Base-by-base conservation (phyloP, 1,140 invertebrate genomes). In the Ericerus pela region DNA sequence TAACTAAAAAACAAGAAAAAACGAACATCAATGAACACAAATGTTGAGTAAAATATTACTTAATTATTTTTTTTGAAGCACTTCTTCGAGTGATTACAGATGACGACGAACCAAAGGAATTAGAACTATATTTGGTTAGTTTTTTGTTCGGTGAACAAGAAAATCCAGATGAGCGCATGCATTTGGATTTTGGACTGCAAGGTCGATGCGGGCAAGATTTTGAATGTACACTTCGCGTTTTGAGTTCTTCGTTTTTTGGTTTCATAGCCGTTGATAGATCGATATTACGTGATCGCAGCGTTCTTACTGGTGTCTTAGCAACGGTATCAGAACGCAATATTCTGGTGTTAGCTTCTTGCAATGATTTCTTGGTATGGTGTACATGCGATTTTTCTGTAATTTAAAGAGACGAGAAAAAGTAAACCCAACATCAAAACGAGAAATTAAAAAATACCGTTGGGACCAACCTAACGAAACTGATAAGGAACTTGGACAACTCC, bases 211-310 rank as follows among this genome's bases (percentile, higher is more conserved):
- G 16, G 20, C 41, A 47, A 5, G 41, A 47, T 47, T 47, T 47
- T 8, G 41, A 47, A 24, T 22, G 41, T 24, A 20, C 18, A 2
- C 37, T 54, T 5, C 4, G 6, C 3, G 53, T 10, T 24, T 33
- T 54, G 20, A 31, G 16, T 11, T 33, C 29, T 12, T 54, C 53
- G 27, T 5, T 30, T 31, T 54, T 30, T 36, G 29, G 53, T 14
- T 54, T 31, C 4, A 33, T 54, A 6, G 16, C 22, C 1, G 30
- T 14, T 2, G 53, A 29, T 22, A 54, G 26, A 54, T 54, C 53
- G 4, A 54, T 33, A 22, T 54, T 54, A 24, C 53, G 10, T n/a
- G 53, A 54, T 29, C 53, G 53, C 12, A 54, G 31, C 14, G 53
- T 54, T 36, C 31, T 11, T 5, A 54, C 20, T 3, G 53, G 53